A percentile compares a stretch with the other conserved stretches of the same genome.
These are phyloP conservation scores for Neuroterus valhalla DNA, from an alignment of 1,140 invertebrate genomes.

Conservation along the genomic window DNA sequence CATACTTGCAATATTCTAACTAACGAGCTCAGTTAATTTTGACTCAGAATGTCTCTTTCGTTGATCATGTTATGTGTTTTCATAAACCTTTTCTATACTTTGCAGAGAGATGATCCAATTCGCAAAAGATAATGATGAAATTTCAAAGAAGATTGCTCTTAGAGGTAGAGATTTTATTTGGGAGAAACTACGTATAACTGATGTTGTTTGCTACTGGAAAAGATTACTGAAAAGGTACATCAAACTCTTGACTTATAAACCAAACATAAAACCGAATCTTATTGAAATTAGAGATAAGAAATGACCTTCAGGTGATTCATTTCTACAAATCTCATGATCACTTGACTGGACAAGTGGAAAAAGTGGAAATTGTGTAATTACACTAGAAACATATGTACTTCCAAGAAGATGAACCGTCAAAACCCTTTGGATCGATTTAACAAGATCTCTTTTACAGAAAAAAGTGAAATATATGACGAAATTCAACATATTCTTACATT, in stretches of 20 bases:
- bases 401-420: no score
- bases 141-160: conserved; percentile 88
- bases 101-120: conserved; percentile 83
- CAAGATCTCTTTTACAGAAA: no score
- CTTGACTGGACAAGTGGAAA: no score
- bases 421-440: no score
- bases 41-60: conserved; percentile 2
- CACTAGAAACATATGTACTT: no score
- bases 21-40: conserved; percentile 34
- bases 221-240: conserved; percentile 86
- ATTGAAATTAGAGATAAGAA: conserved; percentile 72
- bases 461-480: no score
- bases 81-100: conserved; percentile 46
- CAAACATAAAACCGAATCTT: conserved; percentile 76
- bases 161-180: conserved; percentile 88
- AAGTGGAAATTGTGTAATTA: no score
- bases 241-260: conserved; percentile 84
- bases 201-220: conserved; percentile 92
- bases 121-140: conserved; percentile 84
- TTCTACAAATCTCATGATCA: no score
- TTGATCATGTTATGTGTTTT: neutral
- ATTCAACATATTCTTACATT: no score
- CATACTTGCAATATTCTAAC: neutral
- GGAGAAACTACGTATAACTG: conserved; percentile 88
- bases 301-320: conserved; percentile 15